A percentile compares a stretch with the other conserved stretches of the same genome.
Evolutionary conservation across 1,140 invertebrate species (phyloP).

Genomic region (Asbolus verrucosus): DNA sequence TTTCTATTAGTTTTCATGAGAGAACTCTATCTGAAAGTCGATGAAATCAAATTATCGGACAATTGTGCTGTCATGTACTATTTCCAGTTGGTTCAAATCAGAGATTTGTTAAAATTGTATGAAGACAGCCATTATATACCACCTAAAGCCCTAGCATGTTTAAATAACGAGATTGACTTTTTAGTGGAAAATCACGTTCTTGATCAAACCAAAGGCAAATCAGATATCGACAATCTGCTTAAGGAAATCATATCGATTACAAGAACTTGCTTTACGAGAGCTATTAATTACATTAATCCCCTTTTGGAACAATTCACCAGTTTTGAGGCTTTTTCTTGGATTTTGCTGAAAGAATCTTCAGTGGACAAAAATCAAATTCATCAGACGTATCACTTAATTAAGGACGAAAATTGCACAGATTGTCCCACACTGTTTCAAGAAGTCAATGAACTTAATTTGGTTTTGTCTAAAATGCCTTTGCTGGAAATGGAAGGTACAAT

Average conservation of each 20-base stretch:
- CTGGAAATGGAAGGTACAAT: too few relatives aligned
- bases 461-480: too few relatives aligned
- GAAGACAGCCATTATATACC: neutral
- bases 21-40: neutral
- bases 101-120: neutral
- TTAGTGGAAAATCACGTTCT: neutral
- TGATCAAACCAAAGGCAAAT: neutral
- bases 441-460: too few relatives aligned
- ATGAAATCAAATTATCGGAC: neutral
- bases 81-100: neutral
- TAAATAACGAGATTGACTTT: too few relatives aligned
- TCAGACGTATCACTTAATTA: neutral
- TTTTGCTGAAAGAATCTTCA: neutral
- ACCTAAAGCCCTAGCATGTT: neutral
- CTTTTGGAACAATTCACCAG: neutral
- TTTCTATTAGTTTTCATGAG: neutral
- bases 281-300: neutral
- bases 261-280: neutral
- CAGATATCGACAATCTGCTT: neutral
- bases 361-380: neutral
- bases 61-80: constrained; percentile 6
- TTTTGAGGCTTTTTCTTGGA: constrained; percentile 2
- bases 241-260: neutral
- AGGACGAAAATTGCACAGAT: neutral
- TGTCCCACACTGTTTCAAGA: too few relatives aligned